Evolutionary conservation across 2,888 invertebrate genomes (phyloP).

Genomic region (Eledona agricola): DNA sequence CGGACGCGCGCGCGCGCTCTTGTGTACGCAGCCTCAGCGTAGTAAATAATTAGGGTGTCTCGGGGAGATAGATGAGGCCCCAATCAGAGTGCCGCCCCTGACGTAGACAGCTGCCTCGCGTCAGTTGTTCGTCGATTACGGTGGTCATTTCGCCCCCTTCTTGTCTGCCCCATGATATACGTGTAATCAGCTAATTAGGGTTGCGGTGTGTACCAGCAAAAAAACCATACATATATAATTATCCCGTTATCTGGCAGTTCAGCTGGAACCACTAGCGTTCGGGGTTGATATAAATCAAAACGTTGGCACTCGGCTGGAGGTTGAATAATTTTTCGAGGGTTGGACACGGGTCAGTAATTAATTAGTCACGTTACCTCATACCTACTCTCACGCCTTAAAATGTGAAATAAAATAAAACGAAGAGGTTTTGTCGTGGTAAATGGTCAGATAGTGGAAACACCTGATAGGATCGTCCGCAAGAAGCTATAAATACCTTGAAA

Average conservation of each 20-base stretch:
- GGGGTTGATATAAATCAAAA: constrained; percentile 4
- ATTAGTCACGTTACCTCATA: no score
- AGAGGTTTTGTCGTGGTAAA: no score
- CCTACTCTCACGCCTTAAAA: no score
- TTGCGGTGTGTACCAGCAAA: constrained; percentile 27
- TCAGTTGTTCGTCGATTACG: constrained; percentile 34
- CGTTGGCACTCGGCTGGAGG: no score
- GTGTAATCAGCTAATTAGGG: constrained; percentile 48
- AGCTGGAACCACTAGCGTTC: not conserved
- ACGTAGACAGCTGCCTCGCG: constrained; percentile 31
- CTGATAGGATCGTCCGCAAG: no score
- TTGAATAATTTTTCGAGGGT: no score
- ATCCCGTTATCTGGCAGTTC: constrained; percentile 4
- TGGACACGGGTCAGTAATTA: no score
- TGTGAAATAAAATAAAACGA: no score
- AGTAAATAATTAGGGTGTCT: constrained; percentile 35
- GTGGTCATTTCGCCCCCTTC: constrained; percentile 2
- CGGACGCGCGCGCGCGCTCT: no score
- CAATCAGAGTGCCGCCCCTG: constrained; percentile 17
- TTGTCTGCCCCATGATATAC: constrained; percentile 40
- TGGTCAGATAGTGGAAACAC: no score
- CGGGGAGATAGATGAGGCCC: constrained; percentile 32
- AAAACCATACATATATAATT: constrained; percentile 8
- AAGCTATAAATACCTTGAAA: constrained; percentile 97
- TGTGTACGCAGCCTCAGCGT: no score